These are phyloP conservation scores for Plutella xylostella DNA, from an alignment of 2,888 invertebrate species.

Conservation along the genomic window DNA sequence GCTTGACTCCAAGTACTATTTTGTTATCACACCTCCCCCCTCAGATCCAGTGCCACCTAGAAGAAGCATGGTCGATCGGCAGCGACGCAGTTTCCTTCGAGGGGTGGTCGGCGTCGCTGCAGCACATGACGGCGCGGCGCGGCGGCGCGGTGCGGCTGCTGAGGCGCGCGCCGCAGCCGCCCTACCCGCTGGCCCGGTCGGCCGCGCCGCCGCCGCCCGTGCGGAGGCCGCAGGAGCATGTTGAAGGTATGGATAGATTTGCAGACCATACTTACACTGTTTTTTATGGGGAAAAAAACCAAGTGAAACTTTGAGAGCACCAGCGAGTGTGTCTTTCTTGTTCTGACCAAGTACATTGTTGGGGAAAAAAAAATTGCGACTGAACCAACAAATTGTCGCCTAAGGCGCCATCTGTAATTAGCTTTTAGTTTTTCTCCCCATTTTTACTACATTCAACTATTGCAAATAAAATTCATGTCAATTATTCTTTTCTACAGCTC, in stretches of 20 bases:
- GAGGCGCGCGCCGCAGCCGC: constrained; percentile 81
- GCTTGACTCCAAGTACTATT: too few relatives aligned
- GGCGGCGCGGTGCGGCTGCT: constrained; percentile 48
- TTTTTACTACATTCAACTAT: too few relatives aligned
- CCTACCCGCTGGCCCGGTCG: constrained; percentile 83
- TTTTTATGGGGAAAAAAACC: too few relatives aligned
- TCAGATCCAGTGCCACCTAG: constrained; percentile 79
- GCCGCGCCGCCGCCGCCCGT: constrained; percentile 34
- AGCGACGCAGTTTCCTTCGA: constrained; percentile 11
- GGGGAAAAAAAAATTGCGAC: too few relatives aligned
- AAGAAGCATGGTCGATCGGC: constrained; percentile 81
- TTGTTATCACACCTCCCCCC: neutral
- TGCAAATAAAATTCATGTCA: too few relatives aligned
- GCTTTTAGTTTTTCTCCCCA: too few relatives aligned
- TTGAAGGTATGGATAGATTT: neutral
- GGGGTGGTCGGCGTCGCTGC: constrained; percentile 82
- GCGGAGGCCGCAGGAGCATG: constrained; percentile 16
- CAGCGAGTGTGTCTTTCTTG: too few relatives aligned
- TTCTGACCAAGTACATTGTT: too few relatives aligned
- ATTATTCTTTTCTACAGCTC: constrained; percentile 22
- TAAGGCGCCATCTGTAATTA: too few relatives aligned
- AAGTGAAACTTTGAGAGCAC: neutral
- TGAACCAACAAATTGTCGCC: too few relatives aligned
- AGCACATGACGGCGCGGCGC: constrained; percentile 77
- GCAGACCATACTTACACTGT: neutral